Evolutionary conservation across 2,888 invertebrate genomes (phyloP).

Genomic region (Protonemura montana): DNA sequence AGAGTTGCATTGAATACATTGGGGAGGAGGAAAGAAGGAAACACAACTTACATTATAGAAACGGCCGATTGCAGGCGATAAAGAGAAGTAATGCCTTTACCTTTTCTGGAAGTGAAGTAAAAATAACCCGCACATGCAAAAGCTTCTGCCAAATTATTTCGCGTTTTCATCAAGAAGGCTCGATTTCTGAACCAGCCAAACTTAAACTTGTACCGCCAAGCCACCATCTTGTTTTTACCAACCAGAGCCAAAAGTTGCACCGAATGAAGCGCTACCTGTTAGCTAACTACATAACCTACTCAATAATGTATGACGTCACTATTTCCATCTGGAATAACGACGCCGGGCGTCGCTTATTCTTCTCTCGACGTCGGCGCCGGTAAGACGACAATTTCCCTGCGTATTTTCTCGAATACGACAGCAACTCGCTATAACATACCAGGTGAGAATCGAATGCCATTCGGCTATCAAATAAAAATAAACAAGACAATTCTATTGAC

Average conservation of each 20-base stretch:
- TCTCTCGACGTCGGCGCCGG: background rate
- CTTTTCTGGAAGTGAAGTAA: too few relatives aligned
- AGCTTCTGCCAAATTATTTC: too few relatives aligned
- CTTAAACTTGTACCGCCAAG: background rate
- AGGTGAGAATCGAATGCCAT: background rate
- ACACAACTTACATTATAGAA: too few relatives aligned
- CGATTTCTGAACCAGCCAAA: too few relatives aligned
- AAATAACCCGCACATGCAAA: too few relatives aligned
- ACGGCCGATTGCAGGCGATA: too few relatives aligned
- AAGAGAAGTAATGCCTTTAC: too few relatives aligned
- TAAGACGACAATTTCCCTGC: background rate
- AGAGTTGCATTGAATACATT: background rate
- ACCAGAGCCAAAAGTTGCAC: background rate
- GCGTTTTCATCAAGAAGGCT: too few relatives aligned
- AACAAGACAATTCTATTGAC: background rate
- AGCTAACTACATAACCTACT: background rate
- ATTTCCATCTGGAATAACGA: background rate
- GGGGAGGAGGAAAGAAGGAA: too few relatives aligned
- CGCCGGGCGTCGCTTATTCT: conserved; percentile 4
- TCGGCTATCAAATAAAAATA: background rate
- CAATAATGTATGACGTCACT: background rate
- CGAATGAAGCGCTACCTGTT: background rate
- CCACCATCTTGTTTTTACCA: background rate
- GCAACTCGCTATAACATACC: background rate
- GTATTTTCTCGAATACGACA: background rate